phyloP scores from a whole-genome alignment of 2,797 vertebrate species.

The Menidia menidia region DNA sequence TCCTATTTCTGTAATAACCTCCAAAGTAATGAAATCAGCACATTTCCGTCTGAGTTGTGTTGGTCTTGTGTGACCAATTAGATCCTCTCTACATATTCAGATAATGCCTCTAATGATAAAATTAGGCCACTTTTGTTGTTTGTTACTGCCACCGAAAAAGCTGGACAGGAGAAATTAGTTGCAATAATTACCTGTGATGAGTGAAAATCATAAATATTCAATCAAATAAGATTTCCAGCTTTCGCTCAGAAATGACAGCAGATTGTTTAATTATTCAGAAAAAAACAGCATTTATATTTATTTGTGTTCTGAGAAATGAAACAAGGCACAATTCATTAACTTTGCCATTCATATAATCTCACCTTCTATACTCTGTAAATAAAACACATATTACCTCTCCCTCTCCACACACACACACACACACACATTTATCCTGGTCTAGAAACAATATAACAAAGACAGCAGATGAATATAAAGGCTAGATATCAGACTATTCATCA shows the following conservation, averaged over 20 bases:
- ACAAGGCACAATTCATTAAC: conserved; percentile 67
- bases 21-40: conserved; percentile 54
- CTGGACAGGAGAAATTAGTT: conserved; percentile 63
- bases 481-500: conserved; percentile 99
- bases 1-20: conserved; percentile 41
- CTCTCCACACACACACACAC: conserved; percentile 32
- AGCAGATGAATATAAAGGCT: conserved; percentile 96
- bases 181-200: conserved; percentile 64
- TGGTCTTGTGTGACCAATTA: conserved; percentile 68
- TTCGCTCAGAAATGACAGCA: conserved; percentile 39
- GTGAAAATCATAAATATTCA: conserved; percentile 75
- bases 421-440: conserved; percentile 58
- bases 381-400: conserved; percentile 57
- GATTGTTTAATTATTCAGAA: conserved; percentile 63
- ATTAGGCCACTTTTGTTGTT: conserved; percentile 57
- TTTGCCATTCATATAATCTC: conserved; percentile 69
- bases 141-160: conserved; percentile 59
- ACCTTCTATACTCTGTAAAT: conserved; percentile 68
- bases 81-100: conserved; percentile 72
- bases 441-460: conserved; percentile 83
- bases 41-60: conserved; percentile 33
- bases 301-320: conserved; percentile 72
- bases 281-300: conserved; percentile 63
- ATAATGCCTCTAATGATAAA: conserved; percentile 68
- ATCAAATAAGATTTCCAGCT: conserved; percentile 55